A percentile compares a stretch with the other conserved stretches of the same genome.
These are phyloP conservation scores for Spatula versicolor DNA, from an alignment of 2,797 vertebrate genomes.

Conservation along the genomic window DNA sequence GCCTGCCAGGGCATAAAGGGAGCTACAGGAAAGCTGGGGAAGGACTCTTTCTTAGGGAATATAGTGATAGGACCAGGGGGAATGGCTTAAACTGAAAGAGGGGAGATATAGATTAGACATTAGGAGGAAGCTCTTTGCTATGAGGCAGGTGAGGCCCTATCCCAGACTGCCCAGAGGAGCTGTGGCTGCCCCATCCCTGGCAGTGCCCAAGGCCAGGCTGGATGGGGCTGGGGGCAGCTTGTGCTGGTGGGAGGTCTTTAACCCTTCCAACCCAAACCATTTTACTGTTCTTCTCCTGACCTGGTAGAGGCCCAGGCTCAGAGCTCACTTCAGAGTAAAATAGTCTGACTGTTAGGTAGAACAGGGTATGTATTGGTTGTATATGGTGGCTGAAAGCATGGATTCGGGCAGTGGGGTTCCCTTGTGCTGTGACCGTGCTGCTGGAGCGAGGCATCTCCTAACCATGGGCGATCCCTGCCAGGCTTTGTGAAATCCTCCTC, in stretches of 20 bases:
- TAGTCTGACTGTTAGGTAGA: fast-evolving
- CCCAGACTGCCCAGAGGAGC: not conserved
- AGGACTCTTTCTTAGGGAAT: not conserved
- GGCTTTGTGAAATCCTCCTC: not conserved
- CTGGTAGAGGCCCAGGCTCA: fast-evolving
- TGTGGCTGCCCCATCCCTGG: not conserved
- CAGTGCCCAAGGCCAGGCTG: not conserved
- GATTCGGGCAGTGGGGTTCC: not conserved
- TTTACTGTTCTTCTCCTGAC: not conserved
- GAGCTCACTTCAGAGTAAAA: fast-evolving
- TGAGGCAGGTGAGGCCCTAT: no score
- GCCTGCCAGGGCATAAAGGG: not conserved
- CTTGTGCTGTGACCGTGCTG: not conserved
- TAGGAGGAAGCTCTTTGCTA: no score
- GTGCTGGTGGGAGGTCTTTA: not conserved
- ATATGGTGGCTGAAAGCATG: not conserved
- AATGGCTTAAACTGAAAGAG: not conserved
- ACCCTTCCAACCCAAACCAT: not conserved
- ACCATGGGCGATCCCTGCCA: not conserved
- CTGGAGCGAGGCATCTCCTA: not conserved
- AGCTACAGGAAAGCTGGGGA: not conserved
- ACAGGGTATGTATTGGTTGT: not conserved
- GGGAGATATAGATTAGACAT: not conserved
- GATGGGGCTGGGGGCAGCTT: not conserved
- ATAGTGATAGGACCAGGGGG: not conserved